Percentiles rank a stretch among this genome's conserved stretches.
These are phyloP conservation scores for Ophthalmolycus amberensis DNA, from an alignment of 2,113 vertebrate species.

Conservation along the genomic window DNA sequence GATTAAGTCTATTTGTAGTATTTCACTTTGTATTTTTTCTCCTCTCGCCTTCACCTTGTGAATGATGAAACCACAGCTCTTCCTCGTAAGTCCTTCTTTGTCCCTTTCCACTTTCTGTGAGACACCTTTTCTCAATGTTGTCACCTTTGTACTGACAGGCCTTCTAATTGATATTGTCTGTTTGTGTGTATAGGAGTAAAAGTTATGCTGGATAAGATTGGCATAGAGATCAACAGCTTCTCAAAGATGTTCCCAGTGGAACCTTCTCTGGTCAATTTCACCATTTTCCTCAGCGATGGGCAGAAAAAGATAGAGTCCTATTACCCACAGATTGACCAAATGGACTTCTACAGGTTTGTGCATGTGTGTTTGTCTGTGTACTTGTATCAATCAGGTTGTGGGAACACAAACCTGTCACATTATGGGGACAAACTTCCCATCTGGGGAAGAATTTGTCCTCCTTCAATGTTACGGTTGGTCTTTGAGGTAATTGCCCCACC, in stretches of 20 bases:
- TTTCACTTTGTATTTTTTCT: slow-evolving; percentile 24
- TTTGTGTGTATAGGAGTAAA: slow-evolving; percentile 85
- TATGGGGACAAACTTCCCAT: neutral
- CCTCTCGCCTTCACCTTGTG: slow-evolving; percentile 31
- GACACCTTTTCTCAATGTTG: neutral
- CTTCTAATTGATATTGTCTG: neutral
- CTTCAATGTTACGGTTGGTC: neutral
- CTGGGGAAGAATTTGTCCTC: neutral
- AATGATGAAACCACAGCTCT: slow-evolving; percentile 72
- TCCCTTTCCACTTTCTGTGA: neutral
- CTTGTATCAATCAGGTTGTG: neutral
- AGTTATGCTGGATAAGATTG: slow-evolving; percentile 86
- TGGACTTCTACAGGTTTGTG: slow-evolving; percentile 92
- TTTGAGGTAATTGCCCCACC: neutral
- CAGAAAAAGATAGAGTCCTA: slow-evolving; percentile 83
- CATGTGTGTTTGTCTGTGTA: slow-evolving; percentile 2
- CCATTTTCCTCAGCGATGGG: slow-evolving; percentile 79
- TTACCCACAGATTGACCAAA: slow-evolving; percentile 88
- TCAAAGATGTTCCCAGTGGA: slow-evolving; percentile 85
- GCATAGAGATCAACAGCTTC: slow-evolving; percentile 83
- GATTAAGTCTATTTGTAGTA: neutral
- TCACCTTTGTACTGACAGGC: neutral
- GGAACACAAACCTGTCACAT: neutral
- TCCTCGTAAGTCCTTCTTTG: slow-evolving; percentile 77
- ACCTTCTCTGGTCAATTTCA: slow-evolving; percentile 83